Evolutionary conservation across 2,113 vertebrate genomes (phyloP).

Genomic region (Phalacrocorax brasilianus): DNA sequence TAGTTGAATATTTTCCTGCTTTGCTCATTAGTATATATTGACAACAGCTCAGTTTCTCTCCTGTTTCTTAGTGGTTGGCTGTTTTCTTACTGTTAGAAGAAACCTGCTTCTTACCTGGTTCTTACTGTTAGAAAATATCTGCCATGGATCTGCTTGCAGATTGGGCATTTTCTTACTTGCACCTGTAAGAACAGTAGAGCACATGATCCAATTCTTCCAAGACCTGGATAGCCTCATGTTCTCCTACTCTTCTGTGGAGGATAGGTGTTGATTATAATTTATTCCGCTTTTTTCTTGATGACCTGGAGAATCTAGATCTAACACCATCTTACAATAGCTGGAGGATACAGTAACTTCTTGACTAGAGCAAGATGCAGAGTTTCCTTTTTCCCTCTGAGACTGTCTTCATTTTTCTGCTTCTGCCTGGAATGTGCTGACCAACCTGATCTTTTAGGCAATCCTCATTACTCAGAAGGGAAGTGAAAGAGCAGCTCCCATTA

Average conservation of each 20-base stretch:
- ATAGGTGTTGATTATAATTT: not conserved
- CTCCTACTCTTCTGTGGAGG: not conserved
- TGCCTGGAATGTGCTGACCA: not conserved
- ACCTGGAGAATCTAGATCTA: not conserved
- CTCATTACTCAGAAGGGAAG: not conserved
- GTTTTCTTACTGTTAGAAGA: not conserved
- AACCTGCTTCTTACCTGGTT: not conserved
- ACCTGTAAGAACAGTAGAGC: not conserved
- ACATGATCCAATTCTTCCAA: not conserved
- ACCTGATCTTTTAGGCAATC: not conserved
- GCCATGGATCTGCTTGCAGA: not conserved
- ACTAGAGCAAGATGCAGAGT: not conserved
- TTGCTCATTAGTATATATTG: not conserved
- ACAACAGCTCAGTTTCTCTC: not conserved
- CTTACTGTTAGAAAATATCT: not conserved
- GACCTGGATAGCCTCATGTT: not conserved
- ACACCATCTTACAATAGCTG: not conserved
- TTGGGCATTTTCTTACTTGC: not conserved
- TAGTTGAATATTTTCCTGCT: not conserved
- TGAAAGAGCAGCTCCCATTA: not conserved
- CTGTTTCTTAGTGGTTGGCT: not conserved
- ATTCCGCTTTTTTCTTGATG: not conserved
- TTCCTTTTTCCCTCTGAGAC: not conserved
- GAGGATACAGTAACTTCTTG: not conserved
- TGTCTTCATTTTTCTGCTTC: not conserved